Evolutionary conservation across 2,797 vertebrate species (phyloP), one percentile per base, ranked within the genome.

Genomic region (Alcedo atthis): DNA sequence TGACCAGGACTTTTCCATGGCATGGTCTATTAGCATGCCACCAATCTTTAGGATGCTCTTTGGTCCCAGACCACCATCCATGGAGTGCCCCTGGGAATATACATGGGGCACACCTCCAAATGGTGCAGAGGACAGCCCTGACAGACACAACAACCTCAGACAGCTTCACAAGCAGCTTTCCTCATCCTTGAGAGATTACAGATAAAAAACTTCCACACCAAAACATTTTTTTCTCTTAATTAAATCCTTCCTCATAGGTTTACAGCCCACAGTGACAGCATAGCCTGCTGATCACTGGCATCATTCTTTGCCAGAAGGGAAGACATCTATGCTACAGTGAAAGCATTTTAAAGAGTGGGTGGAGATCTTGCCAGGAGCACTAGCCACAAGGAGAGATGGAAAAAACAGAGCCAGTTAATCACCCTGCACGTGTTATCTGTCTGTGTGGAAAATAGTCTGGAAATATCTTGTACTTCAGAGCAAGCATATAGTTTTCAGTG

Each of bases 401-500:
- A 91, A 87, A 93, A 80, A 70, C 11, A 12, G 59, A 90, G 40
- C 32, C 90, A 73, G 32, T 81, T 83, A 87, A 94, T 93, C 69
- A 87, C 43, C 21, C 80, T 48, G 69, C 59, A 66, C 45, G 42
- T 91, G 67, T 92, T 88, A 55, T n/a, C 66, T 74, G 73, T 70
- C 81, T 76, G 88, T 28, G 30, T 67, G 67, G 77, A 76, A 93
- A 93, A 93, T 7, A 57, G 43, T n/a, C 63, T 79, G 90, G 79
- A 93, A 92, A 86, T 81, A 69, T n/a, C 90, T 55, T 55, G 48
- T 55, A 25, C 81, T 94, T 90, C 85, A 69, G 85, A 87, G 67
- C 59, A 53, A 76, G 46, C 3, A 0, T 66, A 49, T 30, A 24
- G 58, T 37, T 94, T 92, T 75, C 2, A 0, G 59, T 33, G 62